A percentile compares a stretch with the other conserved stretches of the same genome.
Evolutionary conservation across 2,888 invertebrate species (phyloP).

Genomic region (Pseudococcus jackbeardsleyi): DNA sequence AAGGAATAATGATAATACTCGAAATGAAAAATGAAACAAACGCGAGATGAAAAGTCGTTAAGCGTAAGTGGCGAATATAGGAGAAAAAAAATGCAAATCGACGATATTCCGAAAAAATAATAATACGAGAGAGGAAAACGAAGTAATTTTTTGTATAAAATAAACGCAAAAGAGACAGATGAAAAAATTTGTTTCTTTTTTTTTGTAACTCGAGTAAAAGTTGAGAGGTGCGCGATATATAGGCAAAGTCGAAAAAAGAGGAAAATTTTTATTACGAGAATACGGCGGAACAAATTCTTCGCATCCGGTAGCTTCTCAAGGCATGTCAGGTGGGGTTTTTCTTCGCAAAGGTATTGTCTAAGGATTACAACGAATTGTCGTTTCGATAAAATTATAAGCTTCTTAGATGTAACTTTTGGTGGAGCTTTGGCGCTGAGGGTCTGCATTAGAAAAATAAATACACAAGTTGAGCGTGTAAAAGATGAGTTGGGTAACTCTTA

Average conservation of each 20-base stretch:
- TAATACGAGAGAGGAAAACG: background rate
- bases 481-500: background rate
- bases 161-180: background rate
- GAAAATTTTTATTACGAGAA: background rate
- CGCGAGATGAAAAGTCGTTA: constrained; percentile 3
- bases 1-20: background rate
- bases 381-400: background rate
- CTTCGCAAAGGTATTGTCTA: constrained; percentile 9
- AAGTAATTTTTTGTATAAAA: background rate
- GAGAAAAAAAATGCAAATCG: background rate
- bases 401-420: constrained; percentile 4
- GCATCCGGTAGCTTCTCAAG: background rate
- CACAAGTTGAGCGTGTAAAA: background rate
- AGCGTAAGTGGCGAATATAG: background rate
- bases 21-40: background rate
- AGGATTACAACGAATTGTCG: constrained; percentile 13
- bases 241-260: background rate
- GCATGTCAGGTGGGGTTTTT: background rate
- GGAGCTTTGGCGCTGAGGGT: background rate
- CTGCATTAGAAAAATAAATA: background rate
- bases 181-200: background rate
- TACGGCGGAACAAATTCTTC: background rate
- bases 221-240: background rate
- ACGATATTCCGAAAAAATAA: background rate
- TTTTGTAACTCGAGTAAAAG: background rate